Evolutionary conservation across 2,113 vertebrate species (phyloP), one percentile per base, ranked within the genome.

Genomic region (Channa maculata): DNA sequence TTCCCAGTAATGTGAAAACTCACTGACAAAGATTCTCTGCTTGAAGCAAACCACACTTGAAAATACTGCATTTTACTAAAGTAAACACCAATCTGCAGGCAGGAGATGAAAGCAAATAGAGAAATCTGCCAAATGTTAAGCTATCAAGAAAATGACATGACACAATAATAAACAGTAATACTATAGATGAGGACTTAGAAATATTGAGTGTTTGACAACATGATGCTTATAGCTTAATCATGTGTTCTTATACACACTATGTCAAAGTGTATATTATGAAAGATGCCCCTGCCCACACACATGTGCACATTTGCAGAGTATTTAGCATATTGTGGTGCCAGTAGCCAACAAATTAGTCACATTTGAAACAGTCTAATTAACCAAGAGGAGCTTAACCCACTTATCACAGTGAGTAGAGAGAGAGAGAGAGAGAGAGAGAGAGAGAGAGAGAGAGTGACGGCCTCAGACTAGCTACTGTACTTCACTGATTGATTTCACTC

Each of bases 311-410:
- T n/a, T 10, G 12, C 37, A 57, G 59, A 77, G 43, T 78, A 88
- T 90, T 94, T 93, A 92, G 86, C 90, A 94, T 86, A 91, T 85
- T 91, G 84, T 90, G 90, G 80, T 88, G 91, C 91, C 81, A 41
- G 65, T 75, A 86, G 89, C 88, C 94, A 91, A 91, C 88, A 94
- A 95, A 93, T 94, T 88, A 94, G 87, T 90, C 93, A 95, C 64
- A 63, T 94, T 83, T 93, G 80, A 95, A 95, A 95, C 89, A 89
- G 87, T 91, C 60, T 93, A 93, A 95, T 95, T 94, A 95, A 93
- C 90, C 94, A 92, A 95, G 88, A 87, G 88, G 86, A 93, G 87
- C 85, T 93, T 93, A 93, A 90, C 24, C 44, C 71, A 93, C 90
- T 95, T 94, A 93, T 91, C 92, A 84, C 73, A 90, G 87, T 80